phyloP scores from a whole-genome alignment of 2,113 vertebrate genomes.

The Notarius lentiginosus region DNA sequence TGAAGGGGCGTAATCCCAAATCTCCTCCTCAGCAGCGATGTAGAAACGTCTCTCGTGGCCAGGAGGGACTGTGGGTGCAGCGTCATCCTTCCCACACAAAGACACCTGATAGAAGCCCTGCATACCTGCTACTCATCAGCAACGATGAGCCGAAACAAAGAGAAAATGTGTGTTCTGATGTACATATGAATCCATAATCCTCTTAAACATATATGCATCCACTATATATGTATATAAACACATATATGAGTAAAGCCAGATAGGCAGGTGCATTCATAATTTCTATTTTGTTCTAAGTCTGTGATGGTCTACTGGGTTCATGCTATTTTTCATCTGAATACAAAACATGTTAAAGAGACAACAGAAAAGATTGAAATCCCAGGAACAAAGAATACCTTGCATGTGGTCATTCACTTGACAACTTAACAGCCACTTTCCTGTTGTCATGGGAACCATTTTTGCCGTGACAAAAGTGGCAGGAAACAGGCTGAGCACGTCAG shows the following conservation, averaged over 20 bases:
- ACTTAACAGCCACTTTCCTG: constrained; percentile 87
- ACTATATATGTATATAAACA: not conserved
- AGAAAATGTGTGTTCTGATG: not conserved
- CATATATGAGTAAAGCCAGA: not conserved
- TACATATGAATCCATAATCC: not conserved
- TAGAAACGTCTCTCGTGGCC: constrained; percentile 8
- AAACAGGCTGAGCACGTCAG: constrained; percentile 87
- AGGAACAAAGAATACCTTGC: constrained; percentile 73
- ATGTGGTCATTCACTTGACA: constrained; percentile 92
- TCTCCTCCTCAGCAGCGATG: constrained; percentile 3
- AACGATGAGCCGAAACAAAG: not conserved
- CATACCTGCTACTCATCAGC: constrained; percentile 25
- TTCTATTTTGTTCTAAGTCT: not conserved
- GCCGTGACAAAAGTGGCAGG: constrained; percentile 86
- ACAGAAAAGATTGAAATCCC: too few relatives aligned
- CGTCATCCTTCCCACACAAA: not conserved
- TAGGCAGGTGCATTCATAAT: not conserved
- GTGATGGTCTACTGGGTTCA: not conserved
- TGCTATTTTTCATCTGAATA: not conserved
- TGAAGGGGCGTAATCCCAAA: constrained; percentile 9
- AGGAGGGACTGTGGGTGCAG: not conserved
- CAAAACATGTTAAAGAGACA: not conserved
- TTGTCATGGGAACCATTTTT: constrained; percentile 76
- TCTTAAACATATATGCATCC: not conserved
- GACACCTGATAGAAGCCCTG: constrained; percentile 24